Evolutionary conservation across 64 coral and sea anemone genomes (phyloP).

Genomic region (Actinia equina): DNA sequence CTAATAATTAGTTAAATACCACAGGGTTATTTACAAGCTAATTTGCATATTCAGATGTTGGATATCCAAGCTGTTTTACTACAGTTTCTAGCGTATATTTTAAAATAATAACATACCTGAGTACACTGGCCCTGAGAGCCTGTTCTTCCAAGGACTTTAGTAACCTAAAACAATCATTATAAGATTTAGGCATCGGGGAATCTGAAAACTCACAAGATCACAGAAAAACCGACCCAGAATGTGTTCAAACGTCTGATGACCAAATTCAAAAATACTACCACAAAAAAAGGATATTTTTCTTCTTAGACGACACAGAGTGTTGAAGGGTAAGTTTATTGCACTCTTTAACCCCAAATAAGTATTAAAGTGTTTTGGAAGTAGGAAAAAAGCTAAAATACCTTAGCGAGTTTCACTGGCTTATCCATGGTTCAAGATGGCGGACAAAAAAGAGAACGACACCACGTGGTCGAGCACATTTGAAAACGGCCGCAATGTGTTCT

Average conservation of each 20-base stretch:
- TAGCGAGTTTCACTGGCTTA: constrained; percentile 89
- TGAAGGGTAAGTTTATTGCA: neutral
- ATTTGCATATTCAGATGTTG: too few relatives aligned
- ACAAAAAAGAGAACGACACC: constrained; percentile 61
- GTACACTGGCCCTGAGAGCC: constrained; percentile 98
- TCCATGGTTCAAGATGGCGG: constrained; percentile 87
- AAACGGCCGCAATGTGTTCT: constrained; percentile 18
- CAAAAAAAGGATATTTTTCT: neutral
- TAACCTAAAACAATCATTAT: constrained; percentile 45
- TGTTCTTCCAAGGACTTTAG: constrained; percentile 94
- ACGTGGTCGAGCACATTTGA: constrained; percentile 56
- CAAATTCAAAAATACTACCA: neutral
- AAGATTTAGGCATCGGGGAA: neutral
- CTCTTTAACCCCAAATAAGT: neutral
- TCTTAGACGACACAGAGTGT: neutral
- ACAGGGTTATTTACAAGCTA: too few relatives aligned
- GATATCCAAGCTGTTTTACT: neutral
- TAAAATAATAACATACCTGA: constrained; percentile 40
- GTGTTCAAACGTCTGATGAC: neutral
- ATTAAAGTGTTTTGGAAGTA: neutral
- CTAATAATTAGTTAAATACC: too few relatives aligned
- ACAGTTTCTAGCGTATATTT: neutral
- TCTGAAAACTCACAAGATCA: neutral
- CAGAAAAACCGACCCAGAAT: neutral
- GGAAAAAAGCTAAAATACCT: constrained; percentile 45